phyloP scores from a whole-genome alignment of 2,113 vertebrate genomes.

The Sinocyclocheilus anshuiensis region DNA sequence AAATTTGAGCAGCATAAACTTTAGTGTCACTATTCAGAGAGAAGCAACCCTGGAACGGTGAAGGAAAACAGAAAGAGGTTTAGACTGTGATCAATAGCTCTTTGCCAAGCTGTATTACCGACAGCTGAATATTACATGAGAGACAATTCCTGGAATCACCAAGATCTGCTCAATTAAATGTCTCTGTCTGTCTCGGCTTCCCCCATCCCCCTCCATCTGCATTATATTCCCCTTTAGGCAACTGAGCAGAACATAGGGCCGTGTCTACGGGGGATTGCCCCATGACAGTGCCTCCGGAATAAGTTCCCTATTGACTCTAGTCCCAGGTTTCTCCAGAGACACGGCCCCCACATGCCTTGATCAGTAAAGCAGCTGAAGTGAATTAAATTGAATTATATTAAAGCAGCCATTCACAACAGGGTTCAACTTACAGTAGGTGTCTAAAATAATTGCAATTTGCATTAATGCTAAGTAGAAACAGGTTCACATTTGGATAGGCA shows the following conservation, averaged over 20 bases:
- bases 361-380: constrained; percentile 48
- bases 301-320: constrained; percentile 40
- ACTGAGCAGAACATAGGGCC: constrained; percentile 33
- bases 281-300: constrained; percentile 32
- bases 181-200: constrained; percentile 29
- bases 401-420: constrained; percentile 25
- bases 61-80: neutral
- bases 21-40: neutral
- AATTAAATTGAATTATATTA: constrained; percentile 47
- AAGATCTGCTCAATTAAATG: constrained; percentile 45
- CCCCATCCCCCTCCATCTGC: constrained; percentile 17
- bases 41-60: neutral
- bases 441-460: constrained; percentile 30
- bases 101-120: constrained; percentile 46
- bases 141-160: constrained; percentile 53
- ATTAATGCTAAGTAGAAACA: constrained; percentile 6
- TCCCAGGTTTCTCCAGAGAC: constrained; percentile 49
- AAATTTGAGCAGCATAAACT: neutral
- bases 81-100: constrained; percentile 49
- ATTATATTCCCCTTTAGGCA: constrained; percentile 37
- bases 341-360: constrained; percentile 34
- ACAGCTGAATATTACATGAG: constrained; percentile 60
- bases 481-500: neutral
- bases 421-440: constrained; percentile 4
- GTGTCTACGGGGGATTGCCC: constrained; percentile 40